Base-by-base conservation (phyloP, 2,113 vertebrate species). In the Butorides virescens region DNA sequence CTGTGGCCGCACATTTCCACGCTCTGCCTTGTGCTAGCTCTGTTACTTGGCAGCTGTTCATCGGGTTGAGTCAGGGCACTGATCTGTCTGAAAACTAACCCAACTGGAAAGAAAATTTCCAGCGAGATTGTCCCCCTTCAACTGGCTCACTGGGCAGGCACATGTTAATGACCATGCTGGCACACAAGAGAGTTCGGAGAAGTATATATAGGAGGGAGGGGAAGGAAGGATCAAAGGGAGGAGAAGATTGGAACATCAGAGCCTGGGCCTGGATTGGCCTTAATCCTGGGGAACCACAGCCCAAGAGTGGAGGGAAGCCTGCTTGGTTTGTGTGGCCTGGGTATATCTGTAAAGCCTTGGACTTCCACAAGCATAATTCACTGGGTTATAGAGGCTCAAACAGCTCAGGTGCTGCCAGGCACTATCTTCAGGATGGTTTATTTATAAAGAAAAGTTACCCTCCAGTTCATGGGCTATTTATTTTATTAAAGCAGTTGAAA, bases 401-500 rank as follows among this genome's bases (percentile, higher is more conserved):
- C 5, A 74, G 53, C 16, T 82, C 63, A 70, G 36, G 46, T 89
- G n/a, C 68, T 87, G 63, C 65, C 27, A 89, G 50, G 14, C 18
- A 39, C 63, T 68, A 10, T 56, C 58, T 70, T 76, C 55, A n/a
- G 36, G 23, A 25, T 56, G 11, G 32, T 53, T 63, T 76, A 83
- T 72, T 82, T 92, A 2, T 14, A 58, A 56, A 50, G 82, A 61
- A 52, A 83, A 50, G 65, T 74, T 71, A 34, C 44, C n/a, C 10
- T 62, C 34, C 92, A 22, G 37, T 88, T 94, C 59, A 44, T 53
- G 37, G 39, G 50, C 4, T 2, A 9, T 65, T 75, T 87, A 15
- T 9, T 92, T 90, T 81, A 65, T 39, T 86, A 67, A 84, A 91
- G 70, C 59, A 79, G 74, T 88, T 86, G 74, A 86, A 94, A 91